Percentiles rank a stretch among this genome's conserved stretches.
Evolutionary conservation across 2,797 vertebrate species (phyloP).

Genomic region (Hoplostethus atlanticus): DNA sequence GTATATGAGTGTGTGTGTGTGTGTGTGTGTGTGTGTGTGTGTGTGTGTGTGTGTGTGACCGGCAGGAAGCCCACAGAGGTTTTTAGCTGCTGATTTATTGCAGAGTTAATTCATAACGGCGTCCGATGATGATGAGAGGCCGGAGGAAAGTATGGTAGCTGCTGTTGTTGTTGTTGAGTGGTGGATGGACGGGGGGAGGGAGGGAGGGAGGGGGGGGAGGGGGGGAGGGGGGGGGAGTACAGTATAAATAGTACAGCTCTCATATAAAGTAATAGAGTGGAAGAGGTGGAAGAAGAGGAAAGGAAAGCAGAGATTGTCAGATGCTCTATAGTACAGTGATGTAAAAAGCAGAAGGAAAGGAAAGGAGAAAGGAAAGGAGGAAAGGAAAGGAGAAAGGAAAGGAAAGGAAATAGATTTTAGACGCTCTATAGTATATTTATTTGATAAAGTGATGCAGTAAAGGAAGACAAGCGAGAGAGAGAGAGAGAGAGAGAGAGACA

Average conservation of each 20-base stretch:
- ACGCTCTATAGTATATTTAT: too few species aligned
- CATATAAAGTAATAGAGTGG: conserved; percentile 56
- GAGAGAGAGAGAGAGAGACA: background rate
- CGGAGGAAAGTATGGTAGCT: conserved; percentile 67
- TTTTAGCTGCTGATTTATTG: conserved; percentile 85
- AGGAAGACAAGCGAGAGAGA: background rate
- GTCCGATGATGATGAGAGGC: conserved; percentile 83
- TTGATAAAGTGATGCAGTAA: too few species aligned
- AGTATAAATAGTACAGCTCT: conserved; percentile 53
- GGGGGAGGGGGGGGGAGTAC: conserved; percentile 1
- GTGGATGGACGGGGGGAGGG: background rate
- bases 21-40: background rate
- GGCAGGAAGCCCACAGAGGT: conserved; percentile 76
- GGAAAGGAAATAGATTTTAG: too few species aligned
- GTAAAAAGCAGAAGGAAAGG: too few species aligned
- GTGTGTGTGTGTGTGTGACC: conserved; percentile 62
- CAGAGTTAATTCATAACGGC: conserved; percentile 85
- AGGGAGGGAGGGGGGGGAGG: background rate
- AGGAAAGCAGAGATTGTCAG: too few species aligned
- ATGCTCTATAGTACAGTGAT: too few species aligned
- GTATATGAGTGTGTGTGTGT: background rate
- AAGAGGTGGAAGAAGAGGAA: conserved; percentile 28
- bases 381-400: too few species aligned
- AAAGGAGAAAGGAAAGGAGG: background rate
- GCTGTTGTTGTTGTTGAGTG: conserved; percentile 61